phyloP scores from a whole-genome alignment of 2,888 invertebrate genomes.

The Nasonovia ribisnigri region DNA sequence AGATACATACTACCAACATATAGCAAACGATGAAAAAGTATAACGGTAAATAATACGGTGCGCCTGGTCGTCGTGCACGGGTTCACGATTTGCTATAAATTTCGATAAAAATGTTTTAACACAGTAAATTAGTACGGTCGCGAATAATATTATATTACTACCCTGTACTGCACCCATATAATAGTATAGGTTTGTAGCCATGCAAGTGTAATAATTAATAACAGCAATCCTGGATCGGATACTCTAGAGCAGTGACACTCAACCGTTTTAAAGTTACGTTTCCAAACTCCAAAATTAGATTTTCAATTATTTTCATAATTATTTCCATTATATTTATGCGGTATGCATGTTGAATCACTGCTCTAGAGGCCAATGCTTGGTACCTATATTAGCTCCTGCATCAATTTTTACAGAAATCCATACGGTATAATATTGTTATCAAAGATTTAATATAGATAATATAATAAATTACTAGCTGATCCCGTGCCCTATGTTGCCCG shows the following conservation, averaged over 20 bases:
- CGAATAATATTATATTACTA: background rate
- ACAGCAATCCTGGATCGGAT: background rate
- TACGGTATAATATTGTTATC: background rate
- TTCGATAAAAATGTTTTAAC: background rate
- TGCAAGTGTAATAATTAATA: background rate
- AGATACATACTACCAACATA: background rate
- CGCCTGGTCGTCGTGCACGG: background rate
- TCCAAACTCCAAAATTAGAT: background rate
- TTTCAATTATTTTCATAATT: background rate
- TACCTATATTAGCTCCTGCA: no score
- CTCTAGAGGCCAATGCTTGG: background rate
- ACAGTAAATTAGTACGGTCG: background rate
- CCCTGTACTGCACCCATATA: no score
- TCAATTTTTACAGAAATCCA: no score
- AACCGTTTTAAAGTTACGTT: background rate
- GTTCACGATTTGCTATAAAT: background rate
- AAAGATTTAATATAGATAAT: background rate
- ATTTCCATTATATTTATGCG: background rate
- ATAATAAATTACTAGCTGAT: background rate
- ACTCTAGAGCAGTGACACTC: background rate
- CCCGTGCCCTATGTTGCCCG: no score
- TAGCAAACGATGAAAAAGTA: background rate
- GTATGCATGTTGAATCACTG: background rate
- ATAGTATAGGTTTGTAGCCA: background rate
- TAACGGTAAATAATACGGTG: constrained; percentile 7